Evolutionary conservation across 2,888 invertebrate genomes (phyloP).

Genomic region (Globia sparganii): DNA sequence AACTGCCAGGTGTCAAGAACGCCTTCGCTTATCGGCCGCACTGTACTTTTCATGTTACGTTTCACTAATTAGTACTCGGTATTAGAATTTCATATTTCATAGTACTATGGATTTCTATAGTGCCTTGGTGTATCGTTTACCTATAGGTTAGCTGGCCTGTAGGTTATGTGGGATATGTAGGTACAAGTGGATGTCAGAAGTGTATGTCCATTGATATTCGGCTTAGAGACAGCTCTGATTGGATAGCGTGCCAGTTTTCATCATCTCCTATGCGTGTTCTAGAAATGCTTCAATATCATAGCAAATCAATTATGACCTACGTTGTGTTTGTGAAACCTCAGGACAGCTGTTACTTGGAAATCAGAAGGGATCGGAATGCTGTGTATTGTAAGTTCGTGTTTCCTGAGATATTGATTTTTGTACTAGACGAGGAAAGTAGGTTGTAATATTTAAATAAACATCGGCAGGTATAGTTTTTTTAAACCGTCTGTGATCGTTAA

Average conservation of each 20-base stretch:
- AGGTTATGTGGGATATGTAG: no score
- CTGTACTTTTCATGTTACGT: no score
- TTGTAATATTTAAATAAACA: background rate
- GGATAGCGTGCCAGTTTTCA: conserved; percentile 15
- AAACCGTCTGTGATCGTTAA: background rate
- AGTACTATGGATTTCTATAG: background rate
- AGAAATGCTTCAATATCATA: conserved; percentile 3
- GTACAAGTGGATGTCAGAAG: background rate
- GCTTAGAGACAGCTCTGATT: conserved; percentile 10
- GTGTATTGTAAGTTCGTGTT: background rate
- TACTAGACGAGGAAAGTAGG: background rate
- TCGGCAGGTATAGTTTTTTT: background rate
- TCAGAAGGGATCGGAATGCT: background rate
- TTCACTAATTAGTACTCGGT: background rate
- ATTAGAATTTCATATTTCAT: background rate
- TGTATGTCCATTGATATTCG: conserved; percentile 26
- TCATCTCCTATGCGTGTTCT: conserved; percentile 4
- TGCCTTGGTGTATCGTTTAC: background rate
- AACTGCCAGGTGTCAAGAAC: no score
- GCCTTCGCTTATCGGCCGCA: no score
- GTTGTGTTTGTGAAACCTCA: background rate
- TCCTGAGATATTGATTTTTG: background rate
- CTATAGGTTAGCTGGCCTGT: no score
- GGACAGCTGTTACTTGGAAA: background rate
- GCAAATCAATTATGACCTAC: background rate